Base-by-base conservation (phyloP, 2,113 vertebrate genomes). In the Ceyx margarethae region DNA sequence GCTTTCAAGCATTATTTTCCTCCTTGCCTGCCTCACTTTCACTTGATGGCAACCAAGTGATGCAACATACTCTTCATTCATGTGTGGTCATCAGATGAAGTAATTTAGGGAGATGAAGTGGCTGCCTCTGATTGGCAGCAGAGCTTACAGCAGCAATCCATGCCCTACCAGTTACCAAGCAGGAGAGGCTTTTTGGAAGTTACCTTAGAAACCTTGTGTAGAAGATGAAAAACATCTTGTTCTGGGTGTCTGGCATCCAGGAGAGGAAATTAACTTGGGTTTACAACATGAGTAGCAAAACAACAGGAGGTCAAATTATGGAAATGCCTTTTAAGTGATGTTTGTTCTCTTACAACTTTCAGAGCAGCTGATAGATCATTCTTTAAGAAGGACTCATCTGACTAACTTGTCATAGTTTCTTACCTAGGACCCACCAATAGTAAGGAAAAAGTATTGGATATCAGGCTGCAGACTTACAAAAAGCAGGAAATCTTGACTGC, bases 181-280 rank as follows among this genome's bases (percentile, higher is more conserved):
- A 66, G 78, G 42, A 66, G 31, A 56, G 22, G 66, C 7, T 33
- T 88, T 81, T 5, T 16, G 25, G 72, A 17, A 68, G 54, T 65
- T 62, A 72, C 48, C 50, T 72, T 77, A 75, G 62, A 88, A n/a
- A n/a, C 45, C 37, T 54, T 64, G 45, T 42, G 31, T 31, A 45
- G 57, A 88, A 81, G 65, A 94, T 87, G 46, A 80, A 91, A 94
- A 94, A 72, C 81, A 85, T 86, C 86, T 93, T 90, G 50, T 81
- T 93, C 58, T 69, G 50, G 81, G 83, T 76, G 62, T 88, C 66
- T 95, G 93, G 54, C 35, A 90, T 85, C 51, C 68, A 90, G 68
- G 40, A 92, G 68, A 95, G 93, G 91, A 89, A 90, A 95, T 92
- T 54, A 87, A 92, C 48, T 65, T 84, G 66, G 28, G 50, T 83